phyloP scores from a whole-genome alignment of 2,888 invertebrate genomes.

The Arctia plantaginis region DNA sequence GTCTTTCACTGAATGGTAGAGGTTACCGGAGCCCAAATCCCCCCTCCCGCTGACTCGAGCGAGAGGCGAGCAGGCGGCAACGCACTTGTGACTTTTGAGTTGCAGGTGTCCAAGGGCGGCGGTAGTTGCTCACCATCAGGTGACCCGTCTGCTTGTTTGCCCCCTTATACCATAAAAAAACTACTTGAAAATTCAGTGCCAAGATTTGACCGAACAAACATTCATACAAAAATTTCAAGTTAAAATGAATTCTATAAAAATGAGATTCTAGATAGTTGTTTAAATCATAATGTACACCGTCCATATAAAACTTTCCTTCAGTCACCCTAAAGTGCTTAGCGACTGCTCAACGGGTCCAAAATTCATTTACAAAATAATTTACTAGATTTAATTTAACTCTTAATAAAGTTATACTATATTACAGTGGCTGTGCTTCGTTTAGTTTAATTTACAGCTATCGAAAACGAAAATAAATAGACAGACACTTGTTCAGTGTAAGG shows the following conservation, averaged over 20 bases:
- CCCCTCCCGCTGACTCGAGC: too few species aligned
- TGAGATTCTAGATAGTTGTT: not conserved
- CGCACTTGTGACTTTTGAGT: too few species aligned
- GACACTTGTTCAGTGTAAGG: slow-evolving; percentile 50
- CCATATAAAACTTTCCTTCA: slow-evolving; percentile 13
- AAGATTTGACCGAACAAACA: too few species aligned
- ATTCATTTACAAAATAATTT: slow-evolving; percentile 55
- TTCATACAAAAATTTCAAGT: too few species aligned
- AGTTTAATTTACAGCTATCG: slow-evolving; percentile 46
- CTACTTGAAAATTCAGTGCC: too few species aligned
- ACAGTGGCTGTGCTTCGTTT: slow-evolving; percentile 37
- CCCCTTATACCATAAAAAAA: too few species aligned
- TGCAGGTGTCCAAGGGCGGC: too few species aligned
- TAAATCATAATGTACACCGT: slow-evolving; percentile 4
- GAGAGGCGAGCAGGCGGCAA: too few species aligned
- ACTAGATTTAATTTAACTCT: slow-evolving; percentile 48
- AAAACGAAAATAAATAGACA: slow-evolving; percentile 44
- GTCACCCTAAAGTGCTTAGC: slow-evolving; percentile 30
- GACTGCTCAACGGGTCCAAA: slow-evolving; percentile 41
- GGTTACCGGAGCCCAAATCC: too few species aligned
- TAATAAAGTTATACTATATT: slow-evolving; percentile 50
- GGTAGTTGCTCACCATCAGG: too few species aligned
- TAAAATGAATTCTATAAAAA: not conserved
- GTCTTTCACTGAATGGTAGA: too few species aligned
- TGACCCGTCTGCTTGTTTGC: too few species aligned